Evolutionary conservation across 2,113 vertebrate species (phyloP).

Genomic region (Thermophis baileyi): DNA sequence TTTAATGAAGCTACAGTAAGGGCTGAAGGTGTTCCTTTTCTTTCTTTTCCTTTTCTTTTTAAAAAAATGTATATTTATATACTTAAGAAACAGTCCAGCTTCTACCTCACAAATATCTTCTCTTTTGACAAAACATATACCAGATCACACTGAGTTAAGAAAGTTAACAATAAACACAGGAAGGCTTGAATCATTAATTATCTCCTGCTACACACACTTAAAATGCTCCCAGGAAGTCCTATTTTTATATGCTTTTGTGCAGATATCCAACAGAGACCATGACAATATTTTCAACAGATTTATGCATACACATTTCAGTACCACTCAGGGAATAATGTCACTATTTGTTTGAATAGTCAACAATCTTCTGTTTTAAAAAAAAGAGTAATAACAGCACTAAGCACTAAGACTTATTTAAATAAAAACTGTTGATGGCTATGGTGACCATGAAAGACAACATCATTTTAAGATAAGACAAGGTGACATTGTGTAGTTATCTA

Average conservation of each 20-base stretch:
- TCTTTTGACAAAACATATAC: neutral
- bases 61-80: conserved; percentile 5
- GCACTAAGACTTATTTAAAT: conserved; percentile 26
- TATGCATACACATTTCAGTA: conserved; percentile 5
- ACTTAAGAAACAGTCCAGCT: conserved; percentile 35
- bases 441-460: conserved; percentile 11
- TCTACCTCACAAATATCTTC: neutral
- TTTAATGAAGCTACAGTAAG: conserved; percentile 11
- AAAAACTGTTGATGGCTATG: conserved; percentile 31
- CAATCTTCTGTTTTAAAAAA: conserved; percentile 24
- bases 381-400: conserved; percentile 13
- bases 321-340: conserved; percentile 41
- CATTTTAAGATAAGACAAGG: neutral
- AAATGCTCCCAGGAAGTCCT: conserved; percentile 22
- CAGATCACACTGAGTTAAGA: conserved; percentile 22
- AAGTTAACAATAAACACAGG: conserved; percentile 33
- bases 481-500: neutral
- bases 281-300: conserved; percentile 30
- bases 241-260: conserved; percentile 42
- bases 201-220: conserved; percentile 7
- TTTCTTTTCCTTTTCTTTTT: neutral
- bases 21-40: neutral
- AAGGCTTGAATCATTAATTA: conserved; percentile 36
- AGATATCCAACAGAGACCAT: conserved; percentile 37
- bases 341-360: conserved; percentile 45